Conservation (phyloP, 2,113 vertebrate species). For the Cyanocitta stelleri region DNA sequence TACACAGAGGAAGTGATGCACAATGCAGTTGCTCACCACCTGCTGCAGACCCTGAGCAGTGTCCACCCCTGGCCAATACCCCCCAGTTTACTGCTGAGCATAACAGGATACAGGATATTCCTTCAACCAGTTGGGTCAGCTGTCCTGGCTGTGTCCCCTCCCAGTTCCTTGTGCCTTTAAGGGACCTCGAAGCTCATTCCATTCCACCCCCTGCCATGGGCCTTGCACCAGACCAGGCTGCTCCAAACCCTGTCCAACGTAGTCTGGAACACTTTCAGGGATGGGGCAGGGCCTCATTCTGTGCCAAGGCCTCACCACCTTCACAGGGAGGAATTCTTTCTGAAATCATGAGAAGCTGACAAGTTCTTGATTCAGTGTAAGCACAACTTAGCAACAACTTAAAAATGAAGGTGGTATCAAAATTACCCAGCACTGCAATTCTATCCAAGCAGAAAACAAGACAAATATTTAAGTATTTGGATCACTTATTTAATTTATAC, state of each 20-base stretch:
- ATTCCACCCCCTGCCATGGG: neutral
- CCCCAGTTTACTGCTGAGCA: neutral
- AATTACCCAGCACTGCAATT: neutral
- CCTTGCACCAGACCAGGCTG: neutral
- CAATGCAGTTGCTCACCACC: neutral
- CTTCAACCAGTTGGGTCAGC: neutral
- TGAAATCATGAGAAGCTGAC: neutral
- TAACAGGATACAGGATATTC: neutral
- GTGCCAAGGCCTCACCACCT: neutral
- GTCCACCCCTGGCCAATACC: neutral
- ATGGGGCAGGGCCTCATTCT: neutral
- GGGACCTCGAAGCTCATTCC: neutral
- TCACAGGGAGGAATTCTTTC: neutral
- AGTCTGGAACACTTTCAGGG: neutral
- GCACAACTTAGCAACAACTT: neutral
- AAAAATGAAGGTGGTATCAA: neutral
- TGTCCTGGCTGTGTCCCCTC: neutral
- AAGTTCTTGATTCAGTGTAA: neutral
- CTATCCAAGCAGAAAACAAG: neutral
- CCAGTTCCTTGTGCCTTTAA: neutral
- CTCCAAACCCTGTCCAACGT: accelerated
- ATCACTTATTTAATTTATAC: neutral
- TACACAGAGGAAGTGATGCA: neutral
- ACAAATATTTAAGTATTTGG: neutral
- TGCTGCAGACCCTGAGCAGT: neutral